Conservation (phyloP, 2,797 vertebrate species). For the Remorina albescens region DNA sequence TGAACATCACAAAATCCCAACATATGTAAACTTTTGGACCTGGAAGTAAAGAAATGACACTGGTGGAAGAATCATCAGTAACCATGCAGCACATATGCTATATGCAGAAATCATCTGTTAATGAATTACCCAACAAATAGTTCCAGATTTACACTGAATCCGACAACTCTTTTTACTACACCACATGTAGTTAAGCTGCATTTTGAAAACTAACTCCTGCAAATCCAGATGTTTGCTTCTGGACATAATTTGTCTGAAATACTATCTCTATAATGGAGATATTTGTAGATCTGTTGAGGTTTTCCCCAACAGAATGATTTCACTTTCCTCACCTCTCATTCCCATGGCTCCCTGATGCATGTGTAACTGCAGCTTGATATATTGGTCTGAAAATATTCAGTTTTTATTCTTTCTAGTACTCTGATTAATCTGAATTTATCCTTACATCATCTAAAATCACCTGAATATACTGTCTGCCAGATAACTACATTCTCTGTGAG, state of each 20-base stretch:
- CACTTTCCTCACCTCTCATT: constrained; percentile 11
- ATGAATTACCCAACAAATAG: too few relatives aligned
- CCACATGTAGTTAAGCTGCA: constrained; percentile 32
- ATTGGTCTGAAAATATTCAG: constrained; percentile 7
- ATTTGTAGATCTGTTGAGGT: background rate
- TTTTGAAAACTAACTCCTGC: constrained; percentile 4
- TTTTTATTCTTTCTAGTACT: background rate
- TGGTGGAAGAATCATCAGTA: background rate
- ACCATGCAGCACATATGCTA: background rate
- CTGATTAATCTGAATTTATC: background rate
- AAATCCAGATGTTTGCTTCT: constrained; percentile 41
- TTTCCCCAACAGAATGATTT: constrained; percentile 9
- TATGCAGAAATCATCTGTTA: background rate
- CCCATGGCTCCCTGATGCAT: constrained; percentile 23
- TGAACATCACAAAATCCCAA: background rate
- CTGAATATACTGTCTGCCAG: background rate
- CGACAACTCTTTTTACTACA: background rate
- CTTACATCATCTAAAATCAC: background rate
- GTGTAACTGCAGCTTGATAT: constrained; percentile 19
- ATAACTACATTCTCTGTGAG: background rate
- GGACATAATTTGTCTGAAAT: constrained; percentile 36
- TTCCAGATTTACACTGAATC: background rate
- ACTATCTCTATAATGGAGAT: constrained; percentile 27
- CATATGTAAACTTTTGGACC: background rate
- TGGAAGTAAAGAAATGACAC: background rate